Conservation (phyloP, 2,113 vertebrate genomes). For the Dicrurus megarhynchus region DNA sequence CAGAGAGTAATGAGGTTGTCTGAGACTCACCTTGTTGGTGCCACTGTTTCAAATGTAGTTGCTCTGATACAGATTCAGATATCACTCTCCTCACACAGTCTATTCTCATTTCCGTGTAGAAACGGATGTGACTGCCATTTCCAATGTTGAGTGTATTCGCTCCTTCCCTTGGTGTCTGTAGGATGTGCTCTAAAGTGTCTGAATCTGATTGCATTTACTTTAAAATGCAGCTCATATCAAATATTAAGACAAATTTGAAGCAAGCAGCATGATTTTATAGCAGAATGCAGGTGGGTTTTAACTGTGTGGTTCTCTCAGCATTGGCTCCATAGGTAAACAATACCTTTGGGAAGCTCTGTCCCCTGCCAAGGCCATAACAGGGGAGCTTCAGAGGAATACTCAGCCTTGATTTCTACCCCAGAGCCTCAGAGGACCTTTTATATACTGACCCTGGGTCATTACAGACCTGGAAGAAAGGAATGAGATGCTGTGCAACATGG, state of each 20-base stretch:
- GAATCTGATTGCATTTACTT: background rate
- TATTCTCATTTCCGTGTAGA: background rate
- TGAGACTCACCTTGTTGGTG: background rate
- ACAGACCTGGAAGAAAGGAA: background rate
- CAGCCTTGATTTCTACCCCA: background rate
- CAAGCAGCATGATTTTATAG: background rate
- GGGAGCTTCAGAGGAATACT: background rate
- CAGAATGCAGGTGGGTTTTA: background rate
- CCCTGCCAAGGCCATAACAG: background rate
- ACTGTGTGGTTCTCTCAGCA: background rate
- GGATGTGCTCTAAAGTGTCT: background rate
- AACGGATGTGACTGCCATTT: background rate
- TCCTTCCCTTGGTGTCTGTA: background rate
- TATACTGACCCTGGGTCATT: fast-evolving
- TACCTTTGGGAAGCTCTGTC: background rate
- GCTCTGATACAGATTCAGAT: background rate
- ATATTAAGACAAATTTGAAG: background rate
- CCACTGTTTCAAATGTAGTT: background rate
- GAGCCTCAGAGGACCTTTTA: background rate
- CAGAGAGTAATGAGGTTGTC: background rate
- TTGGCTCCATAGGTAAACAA: background rate
- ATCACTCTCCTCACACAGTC: fast-evolving
- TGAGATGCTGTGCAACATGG: background rate
- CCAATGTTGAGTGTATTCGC: background rate
- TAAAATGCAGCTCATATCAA: background rate